Base-by-base conservation (phyloP, 1,140 invertebrate genomes). In the Sycophaga agraensis region DNA sequence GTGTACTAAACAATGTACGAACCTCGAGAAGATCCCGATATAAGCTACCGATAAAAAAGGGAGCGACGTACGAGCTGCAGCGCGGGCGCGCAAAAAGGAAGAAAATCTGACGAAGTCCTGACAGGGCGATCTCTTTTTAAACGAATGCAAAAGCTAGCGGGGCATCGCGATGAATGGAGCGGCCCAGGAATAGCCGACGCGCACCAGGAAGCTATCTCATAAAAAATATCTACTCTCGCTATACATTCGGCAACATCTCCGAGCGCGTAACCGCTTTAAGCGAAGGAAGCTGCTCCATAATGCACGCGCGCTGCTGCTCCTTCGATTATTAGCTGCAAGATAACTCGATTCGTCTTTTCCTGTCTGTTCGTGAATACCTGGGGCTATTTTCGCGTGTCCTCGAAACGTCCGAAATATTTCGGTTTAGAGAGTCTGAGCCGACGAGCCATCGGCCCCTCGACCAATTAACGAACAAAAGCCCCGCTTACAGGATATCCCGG, bases 271-370 rank as follows among this genome's bases (percentile, higher is more conserved):
- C n/a, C 9, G 43, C 37, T 12, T 53, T 45, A 37, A 43, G 12
- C 21, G 17, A 37, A 53, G 61, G 54, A 63, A 63, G 48, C 48
- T 53, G 14, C 16, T 63, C 21, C 40, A 63, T 63, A 63, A 63
- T 63, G 31, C 21, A 57, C 8, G 28, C 21, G 22, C n/a, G 22
- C 45, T 7, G 35, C 26, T 37, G 45, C 19, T 50, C 28, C 39
- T 31, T 53, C 46, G 39, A 63, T 62, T 56, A 56, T 37, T 19
- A n/a, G n/a, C 5, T 17, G 11, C 28, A 11, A 58, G 26, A 57
- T 63, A 63, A 63, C 14, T 53, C 2, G 28, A 63, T 63, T 62
- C 12, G 17, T 43, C 53, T 35, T 50, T 40, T 31, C 16, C 17
- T 16, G 17, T 37, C 34, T 19, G 12, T 17, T 12, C n/a, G n/a